phyloP scores from a whole-genome alignment of 2,888 invertebrate genomes.

The Panorpa germanica region DNA sequence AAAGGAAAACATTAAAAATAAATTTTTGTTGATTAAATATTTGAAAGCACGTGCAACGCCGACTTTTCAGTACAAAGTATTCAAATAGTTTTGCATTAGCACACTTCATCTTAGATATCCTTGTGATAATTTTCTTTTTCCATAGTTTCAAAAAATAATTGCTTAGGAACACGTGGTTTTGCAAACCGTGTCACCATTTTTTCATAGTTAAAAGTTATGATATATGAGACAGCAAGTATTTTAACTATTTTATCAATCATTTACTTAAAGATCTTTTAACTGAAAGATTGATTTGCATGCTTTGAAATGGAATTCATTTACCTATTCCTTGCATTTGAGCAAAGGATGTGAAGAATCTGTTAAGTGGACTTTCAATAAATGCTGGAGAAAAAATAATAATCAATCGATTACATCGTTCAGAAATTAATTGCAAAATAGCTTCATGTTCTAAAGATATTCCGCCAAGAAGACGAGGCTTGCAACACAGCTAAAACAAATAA shows the following conservation, averaged over 20 bases:
- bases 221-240: neutral
- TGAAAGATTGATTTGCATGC: conserved; percentile 2
- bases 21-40: conserved; percentile 1
- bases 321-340: conserved; percentile 68
- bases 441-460: conserved; percentile 53
- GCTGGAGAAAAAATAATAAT: conserved; percentile 62
- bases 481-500: conserved; percentile 38
- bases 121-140: too few species aligned
- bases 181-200: too few species aligned
- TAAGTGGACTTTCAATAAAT: conserved; percentile 53
- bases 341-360: conserved; percentile 59
- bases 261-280: conserved; percentile 1
- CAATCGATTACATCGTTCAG: conserved; percentile 57
- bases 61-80: conserved; percentile 2
- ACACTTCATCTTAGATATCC: neutral
- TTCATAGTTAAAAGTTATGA: neutral
- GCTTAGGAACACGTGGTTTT: too few species aligned
- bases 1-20: conserved; percentile 10
- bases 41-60: too few species aligned
- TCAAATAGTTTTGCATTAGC: conserved; percentile 1
- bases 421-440: conserved; percentile 51
- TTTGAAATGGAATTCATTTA: conserved; percentile 21
- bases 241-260: neutral
- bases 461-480: conserved; percentile 47
- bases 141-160: too few species aligned